Percentiles rank a stretch among this genome's conserved stretches.
Conservation (phyloP, 2,797 vertebrate species). For the Otus scops region DNA sequence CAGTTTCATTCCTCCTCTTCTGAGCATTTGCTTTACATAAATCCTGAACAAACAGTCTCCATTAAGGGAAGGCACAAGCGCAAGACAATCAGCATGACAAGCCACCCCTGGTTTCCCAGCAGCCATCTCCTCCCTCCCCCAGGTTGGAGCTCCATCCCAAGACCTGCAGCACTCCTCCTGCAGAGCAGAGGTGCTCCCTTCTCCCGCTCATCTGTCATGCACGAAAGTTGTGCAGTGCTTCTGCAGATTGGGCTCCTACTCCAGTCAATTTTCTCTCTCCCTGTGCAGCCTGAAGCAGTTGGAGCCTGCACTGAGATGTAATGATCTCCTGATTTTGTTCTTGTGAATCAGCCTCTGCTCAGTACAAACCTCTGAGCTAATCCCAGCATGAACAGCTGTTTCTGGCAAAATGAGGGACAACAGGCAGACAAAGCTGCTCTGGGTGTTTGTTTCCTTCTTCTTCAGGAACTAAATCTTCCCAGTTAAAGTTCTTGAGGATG, state of each 20-base stretch:
- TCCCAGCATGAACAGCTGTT: conserved; percentile 56
- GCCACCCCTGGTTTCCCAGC: not conserved
- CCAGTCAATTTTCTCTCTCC: conserved; percentile 42
- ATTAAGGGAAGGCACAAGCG: not conserved
- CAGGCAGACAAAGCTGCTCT: conserved; percentile 1
- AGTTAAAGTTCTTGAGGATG: conserved; percentile 46
- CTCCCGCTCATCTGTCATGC: not conserved
- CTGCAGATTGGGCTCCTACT: not conserved
- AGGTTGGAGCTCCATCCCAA: not conserved
- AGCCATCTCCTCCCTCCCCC: not conserved
- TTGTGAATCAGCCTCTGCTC: conserved; percentile 32
- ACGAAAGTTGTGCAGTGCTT: not conserved
- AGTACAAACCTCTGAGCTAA: conserved; percentile 16
- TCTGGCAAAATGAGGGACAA: conserved; percentile 34
- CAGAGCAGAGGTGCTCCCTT: not conserved
- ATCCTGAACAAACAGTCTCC: not conserved
- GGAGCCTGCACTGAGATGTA: conserved; percentile 3
- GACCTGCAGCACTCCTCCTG: not conserved
- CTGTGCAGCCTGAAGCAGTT: conserved; percentile 37
- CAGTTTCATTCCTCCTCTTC: not conserved
- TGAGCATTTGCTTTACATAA: not conserved
- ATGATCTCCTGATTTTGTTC: conserved; percentile 20
- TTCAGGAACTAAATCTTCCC: conserved; percentile 36
- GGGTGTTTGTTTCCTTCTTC: conserved; percentile 19
- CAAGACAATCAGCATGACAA: not conserved